Percentiles rank a stretch among this genome's conserved stretches.
phyloP scores from a whole-genome alignment of 2,888 invertebrate species.

The Pseudeuparius sepicola region DNA sequence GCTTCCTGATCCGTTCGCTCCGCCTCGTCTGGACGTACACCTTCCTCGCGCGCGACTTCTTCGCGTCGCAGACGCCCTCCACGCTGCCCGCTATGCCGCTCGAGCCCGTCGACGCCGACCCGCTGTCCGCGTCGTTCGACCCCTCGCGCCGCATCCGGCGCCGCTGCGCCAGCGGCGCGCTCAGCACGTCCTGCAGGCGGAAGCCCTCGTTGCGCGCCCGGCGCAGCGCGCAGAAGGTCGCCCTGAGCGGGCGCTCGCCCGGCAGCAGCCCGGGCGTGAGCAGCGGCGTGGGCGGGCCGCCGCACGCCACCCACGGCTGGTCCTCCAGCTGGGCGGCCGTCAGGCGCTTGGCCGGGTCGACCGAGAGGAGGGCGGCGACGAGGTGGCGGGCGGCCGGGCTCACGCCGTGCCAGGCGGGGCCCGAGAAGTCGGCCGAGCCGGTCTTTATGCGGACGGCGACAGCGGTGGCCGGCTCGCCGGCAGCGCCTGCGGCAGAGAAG shows the following conservation, averaged over 20 bases:
- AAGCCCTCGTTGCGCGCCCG: slow-evolving; percentile 63
- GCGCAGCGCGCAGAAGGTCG: slow-evolving; percentile 57
- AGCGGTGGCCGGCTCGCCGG: slow-evolving; percentile 59
- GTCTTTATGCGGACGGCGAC: slow-evolving; percentile 72
- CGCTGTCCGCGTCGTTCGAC: slow-evolving; percentile 37
- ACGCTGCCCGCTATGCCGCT: slow-evolving; percentile 31
- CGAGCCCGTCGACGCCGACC: slow-evolving; percentile 33
- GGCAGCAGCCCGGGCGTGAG: slow-evolving; percentile 53
- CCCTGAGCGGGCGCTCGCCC: slow-evolving; percentile 40
- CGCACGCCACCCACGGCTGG: slow-evolving; percentile 57
- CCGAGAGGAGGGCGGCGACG: slow-evolving; percentile 58
- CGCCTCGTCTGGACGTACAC: slow-evolving; percentile 32
- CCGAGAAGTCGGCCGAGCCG: slow-evolving; percentile 70
- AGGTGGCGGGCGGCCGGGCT: slow-evolving; percentile 67
- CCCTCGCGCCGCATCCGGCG: slow-evolving; percentile 51
- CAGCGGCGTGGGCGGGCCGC: slow-evolving; percentile 34
- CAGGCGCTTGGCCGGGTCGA: slow-evolving; percentile 1
- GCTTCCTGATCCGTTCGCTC: slow-evolving; percentile 35
- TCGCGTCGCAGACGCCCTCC: slow-evolving; percentile 17
- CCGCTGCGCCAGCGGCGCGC: slow-evolving; percentile 60
- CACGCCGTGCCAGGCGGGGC: slow-evolving; percentile 58
- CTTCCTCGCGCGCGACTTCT: slow-evolving; percentile 24
- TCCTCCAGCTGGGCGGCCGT: slow-evolving; percentile 44
- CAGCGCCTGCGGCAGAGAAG: too few relatives aligned
- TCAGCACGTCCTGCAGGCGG: slow-evolving; percentile 59